Percentiles rank a stretch among this genome's conserved stretches.
These are phyloP conservation scores for Microplitis mediator DNA, from an alignment of 1,140 invertebrate genomes.

Conservation along the genomic window DNA sequence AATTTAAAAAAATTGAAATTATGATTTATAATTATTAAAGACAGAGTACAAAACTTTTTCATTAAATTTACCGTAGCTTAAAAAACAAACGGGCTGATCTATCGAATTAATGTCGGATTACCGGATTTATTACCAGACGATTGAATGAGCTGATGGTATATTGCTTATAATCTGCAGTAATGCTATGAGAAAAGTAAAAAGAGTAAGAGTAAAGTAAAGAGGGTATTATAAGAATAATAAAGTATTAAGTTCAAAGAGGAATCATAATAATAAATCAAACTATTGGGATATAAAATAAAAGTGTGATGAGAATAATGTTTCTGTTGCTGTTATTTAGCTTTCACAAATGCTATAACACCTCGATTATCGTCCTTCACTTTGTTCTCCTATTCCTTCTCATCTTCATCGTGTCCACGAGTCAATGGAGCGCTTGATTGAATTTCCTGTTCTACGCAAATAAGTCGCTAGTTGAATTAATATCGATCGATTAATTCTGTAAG, in stretches of 20 bases:
- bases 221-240: background rate
- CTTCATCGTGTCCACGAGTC: conserved; percentile 18
- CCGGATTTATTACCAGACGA: conserved; percentile 6
- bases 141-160: background rate
- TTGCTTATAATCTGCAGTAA: conserved; percentile 9
- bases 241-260: background rate
- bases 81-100: background rate
- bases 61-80: background rate
- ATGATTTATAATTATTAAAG: background rate
- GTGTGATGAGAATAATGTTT: background rate
- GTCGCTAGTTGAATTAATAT: conserved; percentile 35
- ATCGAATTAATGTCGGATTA: conserved; percentile 13
- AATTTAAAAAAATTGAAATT: too few relatives aligned
- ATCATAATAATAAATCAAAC: background rate
- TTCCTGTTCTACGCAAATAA: conserved; percentile 32
- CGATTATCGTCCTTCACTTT: conserved; percentile 7
- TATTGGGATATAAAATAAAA: background rate
- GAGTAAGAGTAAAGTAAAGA: background rate
- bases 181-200: too few relatives aligned
- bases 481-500: conserved; percentile 19
- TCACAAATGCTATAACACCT: background rate
- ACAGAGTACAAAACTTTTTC: background rate
- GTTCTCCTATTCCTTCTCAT: background rate
- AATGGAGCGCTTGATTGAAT: conserved; percentile 35
- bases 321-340: background rate